A percentile compares a stretch with the other conserved stretches of the same genome.
These are phyloP conservation scores for Aleiodes leptofemur DNA, from an alignment of 2,888 invertebrate genomes.

Conservation along the genomic window DNA sequence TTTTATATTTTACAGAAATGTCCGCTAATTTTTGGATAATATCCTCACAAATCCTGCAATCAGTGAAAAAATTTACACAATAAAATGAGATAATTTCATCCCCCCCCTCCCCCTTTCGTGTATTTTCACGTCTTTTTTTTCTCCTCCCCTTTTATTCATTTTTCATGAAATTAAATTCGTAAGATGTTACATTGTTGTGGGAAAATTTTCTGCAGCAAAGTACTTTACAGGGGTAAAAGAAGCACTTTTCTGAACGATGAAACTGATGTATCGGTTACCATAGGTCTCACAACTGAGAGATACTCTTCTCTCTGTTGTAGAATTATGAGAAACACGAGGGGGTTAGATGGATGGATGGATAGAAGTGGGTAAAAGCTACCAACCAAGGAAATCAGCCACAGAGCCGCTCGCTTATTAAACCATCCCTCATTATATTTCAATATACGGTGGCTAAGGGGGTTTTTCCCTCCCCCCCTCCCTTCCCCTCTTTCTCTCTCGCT, in stretches of 20 bases:
- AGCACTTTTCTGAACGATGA: conserved; percentile 17
- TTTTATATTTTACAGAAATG: conserved; percentile 12
- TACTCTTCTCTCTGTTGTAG: background rate
- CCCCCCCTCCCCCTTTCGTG: too few species aligned
- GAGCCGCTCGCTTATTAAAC: conserved; percentile 67
- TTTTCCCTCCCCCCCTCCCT: background rate
- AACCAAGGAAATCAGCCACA: conserved; percentile 59
- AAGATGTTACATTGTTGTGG: conserved; percentile 22
- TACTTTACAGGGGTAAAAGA: background rate
- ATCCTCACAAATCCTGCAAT: background rate
- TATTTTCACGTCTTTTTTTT: conserved; percentile 7
- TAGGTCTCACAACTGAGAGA: background rate
- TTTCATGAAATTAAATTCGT: conserved; percentile 24
- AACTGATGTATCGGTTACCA: conserved; percentile 26
- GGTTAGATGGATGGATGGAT: background rate
- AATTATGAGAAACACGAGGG: conserved; percentile 7
- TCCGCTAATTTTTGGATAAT: conserved; percentile 19
- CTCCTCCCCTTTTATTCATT: background rate
- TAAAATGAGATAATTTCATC: conserved; percentile 1
- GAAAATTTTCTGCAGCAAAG: conserved; percentile 17
- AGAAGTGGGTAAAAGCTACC: conserved; percentile 36
- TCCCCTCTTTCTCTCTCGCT: background rate
- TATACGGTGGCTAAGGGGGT: conserved; percentile 52
- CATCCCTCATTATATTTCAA: conserved; percentile 70
- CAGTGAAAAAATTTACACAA: conserved; percentile 12